Evolutionary conservation across 2,797 vertebrate species (phyloP), one percentile per base, ranked within the genome.

Genomic region (Gadopsis marmoratus): DNA sequence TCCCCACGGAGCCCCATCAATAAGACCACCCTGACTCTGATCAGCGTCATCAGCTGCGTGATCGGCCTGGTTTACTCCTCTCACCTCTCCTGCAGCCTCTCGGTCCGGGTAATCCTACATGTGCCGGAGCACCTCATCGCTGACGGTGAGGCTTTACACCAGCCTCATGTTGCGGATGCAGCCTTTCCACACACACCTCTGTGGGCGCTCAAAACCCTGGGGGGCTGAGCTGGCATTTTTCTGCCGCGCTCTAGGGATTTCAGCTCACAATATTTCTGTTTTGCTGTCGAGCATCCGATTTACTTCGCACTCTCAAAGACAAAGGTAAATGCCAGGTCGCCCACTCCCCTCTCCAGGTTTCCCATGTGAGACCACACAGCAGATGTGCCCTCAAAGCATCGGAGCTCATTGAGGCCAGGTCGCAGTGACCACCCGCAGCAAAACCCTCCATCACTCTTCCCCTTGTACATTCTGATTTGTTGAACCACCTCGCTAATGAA

Each of bases 51-150:
- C 29, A 98, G 97, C 94, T 99, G 98, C 5, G 94, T 97, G 88
- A 96, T 99, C 60, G 95, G 98, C 90, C 95, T 99, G 62, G 98
- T 97, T 54, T 99, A 96, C 88, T 94, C 97, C 19, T 98, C 98
- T 26, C 98, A 99, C 61, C 95, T 98, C 81, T 96, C 95, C 93
- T 99, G 98, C 72, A 97, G 95, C 50, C 95, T 99, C 0, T 94
- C 97, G 0, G 98, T 99, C 62, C 96, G 97, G 73, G 98, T 99
- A 76, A 97, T 98, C 69, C 95, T 99, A 3, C 98, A 99, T 0
- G 98, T 99, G 59, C 98, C 98, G 0, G 98, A 99, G 91, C 98
- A 99, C 91, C 97, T 99, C 82, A 99, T 99, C 0, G 98, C 98
- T 0, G 98, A 99, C 0, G 98, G 98, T 99, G 91, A 96, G 59